A percentile compares a stretch with the other conserved stretches of the same genome.
phyloP scores from a whole-genome alignment of 2,797 vertebrate species.

The Netta rufina region DNA sequence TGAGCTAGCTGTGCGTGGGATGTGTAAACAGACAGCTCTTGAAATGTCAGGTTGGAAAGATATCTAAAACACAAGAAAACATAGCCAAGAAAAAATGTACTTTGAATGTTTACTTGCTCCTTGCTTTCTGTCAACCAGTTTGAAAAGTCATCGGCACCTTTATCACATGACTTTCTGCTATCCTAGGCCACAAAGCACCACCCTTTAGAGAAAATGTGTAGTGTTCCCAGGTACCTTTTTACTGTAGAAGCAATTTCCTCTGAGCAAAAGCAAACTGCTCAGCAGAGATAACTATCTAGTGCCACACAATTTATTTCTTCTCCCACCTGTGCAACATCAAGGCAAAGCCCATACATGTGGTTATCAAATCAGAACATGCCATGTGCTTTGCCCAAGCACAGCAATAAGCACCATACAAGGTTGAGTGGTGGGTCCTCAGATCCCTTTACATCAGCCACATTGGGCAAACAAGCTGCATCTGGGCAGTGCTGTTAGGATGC shows the following conservation, averaged over 20 bases:
- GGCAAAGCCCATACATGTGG: background rate
- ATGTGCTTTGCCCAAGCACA: background rate
- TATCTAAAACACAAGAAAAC: background rate
- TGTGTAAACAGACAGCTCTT: slow-evolving; percentile 24
- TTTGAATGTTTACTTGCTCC: background rate
- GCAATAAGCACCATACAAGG: background rate
- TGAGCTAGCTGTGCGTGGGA: background rate
- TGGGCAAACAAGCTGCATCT: background rate
- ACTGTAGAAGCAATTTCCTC: background rate
- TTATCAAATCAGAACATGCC: background rate
- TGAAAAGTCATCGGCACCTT: background rate
- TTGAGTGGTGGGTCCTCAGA: background rate
- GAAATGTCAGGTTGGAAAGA: slow-evolving; percentile 29
- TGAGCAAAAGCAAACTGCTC: background rate
- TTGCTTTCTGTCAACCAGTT: background rate
- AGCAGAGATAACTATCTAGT: background rate
- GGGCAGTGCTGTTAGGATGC: background rate
- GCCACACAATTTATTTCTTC: background rate
- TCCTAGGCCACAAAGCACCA: background rate
- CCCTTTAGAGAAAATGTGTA: background rate
- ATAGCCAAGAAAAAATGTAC: background rate
- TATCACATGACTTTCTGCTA: background rate
- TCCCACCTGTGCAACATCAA: background rate
- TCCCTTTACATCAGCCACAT: background rate
- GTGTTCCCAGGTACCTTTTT: background rate